These are phyloP conservation scores for Centropristis striata DNA, from an alignment of 2,113 vertebrate genomes.

Conservation along the genomic window DNA sequence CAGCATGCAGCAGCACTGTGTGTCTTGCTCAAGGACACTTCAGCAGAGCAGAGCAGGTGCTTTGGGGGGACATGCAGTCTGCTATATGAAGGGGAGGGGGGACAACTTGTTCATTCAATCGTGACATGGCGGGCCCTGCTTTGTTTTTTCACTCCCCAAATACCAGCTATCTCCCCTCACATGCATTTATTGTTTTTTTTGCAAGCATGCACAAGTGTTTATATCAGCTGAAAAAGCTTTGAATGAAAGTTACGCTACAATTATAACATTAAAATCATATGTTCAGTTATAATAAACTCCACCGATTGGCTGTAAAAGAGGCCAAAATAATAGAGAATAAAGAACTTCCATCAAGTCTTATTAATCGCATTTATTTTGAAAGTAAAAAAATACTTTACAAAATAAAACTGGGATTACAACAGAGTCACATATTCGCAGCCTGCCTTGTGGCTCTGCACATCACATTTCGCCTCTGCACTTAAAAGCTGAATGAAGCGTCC, in stretches of 20 bases:
- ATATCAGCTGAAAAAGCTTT: neutral
- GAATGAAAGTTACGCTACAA: too few species aligned
- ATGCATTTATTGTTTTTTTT: neutral
- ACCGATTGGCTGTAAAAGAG: neutral
- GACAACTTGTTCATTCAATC: conserved; percentile 66
- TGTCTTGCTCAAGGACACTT: conserved; percentile 62
- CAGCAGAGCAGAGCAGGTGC: conserved; percentile 47
- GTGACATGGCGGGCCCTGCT: conserved; percentile 71
- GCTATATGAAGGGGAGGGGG: conserved; percentile 3
- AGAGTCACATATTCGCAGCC: neutral
- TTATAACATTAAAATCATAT: neutral
- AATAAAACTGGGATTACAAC: neutral
- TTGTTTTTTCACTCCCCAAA: conserved; percentile 34
- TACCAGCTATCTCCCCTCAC: neutral
- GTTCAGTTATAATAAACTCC: neutral
- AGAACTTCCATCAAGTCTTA: neutral
- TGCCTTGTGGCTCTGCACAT: neutral
- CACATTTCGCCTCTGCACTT: neutral
- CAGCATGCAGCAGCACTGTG: neutral
- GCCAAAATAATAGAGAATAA: neutral
- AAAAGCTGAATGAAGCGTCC: conserved; percentile 19
- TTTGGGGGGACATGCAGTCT: neutral
- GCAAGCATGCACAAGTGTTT: neutral
- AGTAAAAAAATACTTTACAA: neutral
- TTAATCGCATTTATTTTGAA: neutral